Conservation (phyloP, 2,113 vertebrate genomes). For the Onychostoma macrolepis region DNA sequence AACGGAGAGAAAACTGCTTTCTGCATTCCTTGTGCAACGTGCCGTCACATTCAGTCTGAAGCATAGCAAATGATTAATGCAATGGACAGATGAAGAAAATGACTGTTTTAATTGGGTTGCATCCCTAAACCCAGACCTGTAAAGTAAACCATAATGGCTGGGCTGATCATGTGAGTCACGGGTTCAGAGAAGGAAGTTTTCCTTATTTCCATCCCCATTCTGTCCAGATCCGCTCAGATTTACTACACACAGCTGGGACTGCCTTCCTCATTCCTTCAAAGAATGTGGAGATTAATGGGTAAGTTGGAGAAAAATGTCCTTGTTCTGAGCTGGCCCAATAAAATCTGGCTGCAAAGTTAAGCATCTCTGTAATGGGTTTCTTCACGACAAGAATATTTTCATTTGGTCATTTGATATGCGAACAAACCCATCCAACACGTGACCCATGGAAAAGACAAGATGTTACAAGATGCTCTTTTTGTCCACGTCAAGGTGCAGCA, state of each 20-base stretch:
- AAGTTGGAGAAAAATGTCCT: not conserved
- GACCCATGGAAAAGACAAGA: not conserved
- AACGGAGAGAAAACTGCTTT: not conserved
- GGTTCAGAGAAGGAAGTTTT: slow-evolving; percentile 42
- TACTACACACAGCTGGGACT: slow-evolving; percentile 54
- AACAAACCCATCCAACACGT: not conserved
- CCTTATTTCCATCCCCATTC: slow-evolving; percentile 46
- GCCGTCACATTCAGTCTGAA: not conserved
- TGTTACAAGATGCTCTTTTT: not conserved
- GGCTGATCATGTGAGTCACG: slow-evolving; percentile 38
- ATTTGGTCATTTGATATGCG: not conserved
- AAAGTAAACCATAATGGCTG: not conserved
- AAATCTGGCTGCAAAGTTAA: not conserved
- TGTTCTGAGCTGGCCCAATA: not conserved
- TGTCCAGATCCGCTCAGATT: slow-evolving; percentile 54
- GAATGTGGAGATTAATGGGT: slow-evolving; percentile 7
- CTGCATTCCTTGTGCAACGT: not conserved
- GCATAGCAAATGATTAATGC: not conserved
- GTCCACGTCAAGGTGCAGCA: too few relatives aligned
- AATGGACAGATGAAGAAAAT: not conserved
- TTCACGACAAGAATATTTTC: not conserved
- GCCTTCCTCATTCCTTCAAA: slow-evolving; percentile 14
- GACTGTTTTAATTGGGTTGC: not conserved
- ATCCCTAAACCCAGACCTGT: not conserved
- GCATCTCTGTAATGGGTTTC: not conserved